phyloP scores from a whole-genome alignment of 2,797 vertebrate species.

The Hephaestus fuliginosus region DNA sequence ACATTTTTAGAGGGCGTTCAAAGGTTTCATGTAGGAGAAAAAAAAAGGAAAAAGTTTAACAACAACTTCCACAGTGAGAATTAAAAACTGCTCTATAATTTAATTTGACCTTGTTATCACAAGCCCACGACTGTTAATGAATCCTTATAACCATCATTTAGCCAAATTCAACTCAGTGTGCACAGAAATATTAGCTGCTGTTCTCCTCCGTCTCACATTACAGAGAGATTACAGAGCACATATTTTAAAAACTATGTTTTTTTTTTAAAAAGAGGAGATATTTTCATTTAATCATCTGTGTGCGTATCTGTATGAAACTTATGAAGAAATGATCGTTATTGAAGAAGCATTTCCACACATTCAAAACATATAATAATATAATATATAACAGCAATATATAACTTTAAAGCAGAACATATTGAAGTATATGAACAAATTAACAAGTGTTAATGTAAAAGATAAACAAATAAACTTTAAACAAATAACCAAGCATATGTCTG shows the following conservation, averaged over 20 bases:
- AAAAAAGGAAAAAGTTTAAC: neutral
- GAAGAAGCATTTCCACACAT: too few species aligned
- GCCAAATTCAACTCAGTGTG: neutral
- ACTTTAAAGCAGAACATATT: too few species aligned
- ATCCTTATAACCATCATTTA: slow-evolving; percentile 27
- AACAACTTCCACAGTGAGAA: neutral
- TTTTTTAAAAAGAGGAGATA: too few species aligned
- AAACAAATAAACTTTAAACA: too few species aligned
- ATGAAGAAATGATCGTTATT: too few species aligned
- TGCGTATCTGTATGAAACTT: too few species aligned
- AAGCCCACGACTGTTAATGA: slow-evolving; percentile 14
- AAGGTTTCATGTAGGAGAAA: neutral
- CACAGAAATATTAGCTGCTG: slow-evolving; percentile 1
- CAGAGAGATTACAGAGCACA: neutral
- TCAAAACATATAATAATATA: too few species aligned
- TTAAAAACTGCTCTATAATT: slow-evolving; percentile 28
- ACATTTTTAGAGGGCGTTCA: slow-evolving; percentile 51
- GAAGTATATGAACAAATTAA: too few species aligned
- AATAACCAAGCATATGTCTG: too few species aligned
- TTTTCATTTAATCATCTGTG: too few species aligned
- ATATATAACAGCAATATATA: too few species aligned
- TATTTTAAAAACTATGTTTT: neutral
- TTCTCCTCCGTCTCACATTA: neutral
- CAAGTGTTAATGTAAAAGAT: too few species aligned
- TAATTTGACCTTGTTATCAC: slow-evolving; percentile 55